phyloP scores from a whole-genome alignment of 2,888 invertebrate genomes.

The Elgonia sp. region DNA sequence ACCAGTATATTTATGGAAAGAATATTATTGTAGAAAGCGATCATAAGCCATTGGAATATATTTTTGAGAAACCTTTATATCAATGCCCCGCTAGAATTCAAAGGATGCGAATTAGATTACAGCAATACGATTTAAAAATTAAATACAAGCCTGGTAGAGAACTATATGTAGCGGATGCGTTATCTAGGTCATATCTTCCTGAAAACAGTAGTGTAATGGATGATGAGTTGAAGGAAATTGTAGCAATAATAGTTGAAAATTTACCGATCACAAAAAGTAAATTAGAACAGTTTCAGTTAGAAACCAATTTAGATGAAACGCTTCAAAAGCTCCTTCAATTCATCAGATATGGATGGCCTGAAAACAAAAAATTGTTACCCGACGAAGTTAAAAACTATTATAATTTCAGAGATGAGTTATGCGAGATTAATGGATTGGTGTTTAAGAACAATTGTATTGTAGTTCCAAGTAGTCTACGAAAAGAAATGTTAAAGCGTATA shows the following conservation, averaged over 20 bases:
- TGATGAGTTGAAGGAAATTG: conserved; percentile 53
- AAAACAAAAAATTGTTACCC: conserved; percentile 66
- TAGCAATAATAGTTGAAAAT: conserved; percentile 45
- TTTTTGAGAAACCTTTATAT: conserved; percentile 78
- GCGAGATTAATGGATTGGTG: conserved; percentile 60
- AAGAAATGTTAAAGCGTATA: conserved; percentile 75
- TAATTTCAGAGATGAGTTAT: conserved; percentile 42
- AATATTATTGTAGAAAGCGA: conserved; percentile 60
- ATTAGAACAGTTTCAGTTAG: conserved; percentile 38
- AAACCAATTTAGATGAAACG: conserved; percentile 54
- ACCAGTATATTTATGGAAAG: conserved; percentile 63
- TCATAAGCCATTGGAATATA: conserved; percentile 67
- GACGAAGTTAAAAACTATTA: conserved; percentile 60
- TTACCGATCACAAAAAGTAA: conserved; percentile 58
- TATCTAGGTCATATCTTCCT: conserved; percentile 75
- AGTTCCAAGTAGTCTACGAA: conserved; percentile 75
- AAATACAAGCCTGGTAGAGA: conserved; percentile 79
- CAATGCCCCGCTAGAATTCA: conserved; percentile 41
- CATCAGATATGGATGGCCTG: conserved; percentile 79
- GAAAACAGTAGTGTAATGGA: background rate
- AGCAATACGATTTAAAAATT: conserved; percentile 72
- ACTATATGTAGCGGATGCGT: conserved; percentile 80
- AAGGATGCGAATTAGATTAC: conserved; percentile 62
- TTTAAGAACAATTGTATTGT: conserved; percentile 70
- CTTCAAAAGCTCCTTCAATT: conserved; percentile 74